Percentiles rank a stretch among this genome's conserved stretches.
Evolutionary conservation across 2,797 vertebrate species (phyloP).

Genomic region (Phylloscopus collybita): DNA sequence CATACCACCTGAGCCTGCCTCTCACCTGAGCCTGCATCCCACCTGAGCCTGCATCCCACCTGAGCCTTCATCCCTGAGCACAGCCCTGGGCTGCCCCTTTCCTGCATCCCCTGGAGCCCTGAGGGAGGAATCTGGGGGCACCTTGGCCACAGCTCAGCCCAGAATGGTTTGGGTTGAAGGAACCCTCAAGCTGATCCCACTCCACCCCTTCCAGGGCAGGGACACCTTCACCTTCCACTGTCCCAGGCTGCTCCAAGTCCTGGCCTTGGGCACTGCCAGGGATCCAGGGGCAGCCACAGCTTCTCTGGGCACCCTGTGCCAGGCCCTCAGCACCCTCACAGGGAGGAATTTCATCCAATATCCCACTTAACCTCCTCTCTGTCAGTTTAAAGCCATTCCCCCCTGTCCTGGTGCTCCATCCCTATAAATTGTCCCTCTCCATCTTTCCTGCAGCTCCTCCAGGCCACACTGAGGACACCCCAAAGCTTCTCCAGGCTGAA

Average conservation of each 20-base stretch:
- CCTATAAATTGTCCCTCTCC: neutral
- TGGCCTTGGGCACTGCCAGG: too few relatives aligned
- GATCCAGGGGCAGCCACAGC: too few relatives aligned
- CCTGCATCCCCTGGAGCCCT: accelerated
- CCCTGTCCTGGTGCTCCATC: neutral
- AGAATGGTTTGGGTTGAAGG: neutral
- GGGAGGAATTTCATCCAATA: neutral
- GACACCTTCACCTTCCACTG: too few relatives aligned
- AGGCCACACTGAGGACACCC: accelerated
- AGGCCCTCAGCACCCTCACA: neutral
- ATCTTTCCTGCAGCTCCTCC: neutral
- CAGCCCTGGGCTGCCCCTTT: neutral
- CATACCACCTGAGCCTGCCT: too few relatives aligned
- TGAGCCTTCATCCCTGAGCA: too few relatives aligned
- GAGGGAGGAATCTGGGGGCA: too few relatives aligned
- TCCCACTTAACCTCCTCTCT: accelerated
- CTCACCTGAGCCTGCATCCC: too few relatives aligned
- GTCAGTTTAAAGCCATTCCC: accelerated
- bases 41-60: too few relatives aligned
- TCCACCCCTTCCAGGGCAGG: too few relatives aligned
- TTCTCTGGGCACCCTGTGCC: neutral
- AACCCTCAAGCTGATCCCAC: too few relatives aligned
- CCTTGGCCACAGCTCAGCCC: neutral
- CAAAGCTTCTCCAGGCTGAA: neutral
- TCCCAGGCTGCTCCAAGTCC: too few relatives aligned